A percentile compares a stretch with the other conserved stretches of the same genome.
phyloP scores from a whole-genome alignment of 2,113 vertebrate genomes.

The Neodontobutis hainanensis region DNA sequence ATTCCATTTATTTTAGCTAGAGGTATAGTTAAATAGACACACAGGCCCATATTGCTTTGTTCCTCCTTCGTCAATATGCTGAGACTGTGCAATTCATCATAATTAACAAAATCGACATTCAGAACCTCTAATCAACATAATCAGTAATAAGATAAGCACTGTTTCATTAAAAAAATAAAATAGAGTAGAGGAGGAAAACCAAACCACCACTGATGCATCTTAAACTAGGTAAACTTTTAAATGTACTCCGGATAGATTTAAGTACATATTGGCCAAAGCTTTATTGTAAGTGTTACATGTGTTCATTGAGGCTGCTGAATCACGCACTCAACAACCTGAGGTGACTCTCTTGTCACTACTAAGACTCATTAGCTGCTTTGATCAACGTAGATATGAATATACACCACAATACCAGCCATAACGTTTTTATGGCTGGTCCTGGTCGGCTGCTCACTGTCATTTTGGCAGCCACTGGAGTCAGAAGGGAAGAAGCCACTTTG shows the following conservation, averaged over 20 bases:
- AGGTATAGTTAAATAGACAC: background rate
- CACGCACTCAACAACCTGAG: background rate
- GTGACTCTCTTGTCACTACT: constrained; percentile 33
- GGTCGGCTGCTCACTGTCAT: background rate
- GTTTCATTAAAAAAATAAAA: background rate
- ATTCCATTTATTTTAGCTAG: background rate
- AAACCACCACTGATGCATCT: background rate
- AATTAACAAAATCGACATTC: background rate
- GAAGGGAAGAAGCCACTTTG: background rate
- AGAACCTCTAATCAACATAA: background rate
- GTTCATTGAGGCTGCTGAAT: constrained; percentile 3
- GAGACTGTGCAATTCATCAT: constrained; percentile 3
- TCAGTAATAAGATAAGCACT: background rate
- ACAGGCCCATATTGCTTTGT: background rate
- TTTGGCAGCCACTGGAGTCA: background rate
- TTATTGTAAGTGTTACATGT: background rate
- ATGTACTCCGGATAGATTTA: background rate
- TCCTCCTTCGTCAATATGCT: background rate
- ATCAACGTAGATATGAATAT: background rate
- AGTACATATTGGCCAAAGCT: background rate
- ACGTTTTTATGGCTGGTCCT: background rate
- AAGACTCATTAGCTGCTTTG: background rate
- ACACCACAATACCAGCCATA: background rate
- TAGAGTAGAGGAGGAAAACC: too few species aligned
- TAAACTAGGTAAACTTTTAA: background rate